These are phyloP conservation scores for Psococerastis gibbosa DNA, from an alignment of 2,888 invertebrate species.

Conservation along the genomic window DNA sequence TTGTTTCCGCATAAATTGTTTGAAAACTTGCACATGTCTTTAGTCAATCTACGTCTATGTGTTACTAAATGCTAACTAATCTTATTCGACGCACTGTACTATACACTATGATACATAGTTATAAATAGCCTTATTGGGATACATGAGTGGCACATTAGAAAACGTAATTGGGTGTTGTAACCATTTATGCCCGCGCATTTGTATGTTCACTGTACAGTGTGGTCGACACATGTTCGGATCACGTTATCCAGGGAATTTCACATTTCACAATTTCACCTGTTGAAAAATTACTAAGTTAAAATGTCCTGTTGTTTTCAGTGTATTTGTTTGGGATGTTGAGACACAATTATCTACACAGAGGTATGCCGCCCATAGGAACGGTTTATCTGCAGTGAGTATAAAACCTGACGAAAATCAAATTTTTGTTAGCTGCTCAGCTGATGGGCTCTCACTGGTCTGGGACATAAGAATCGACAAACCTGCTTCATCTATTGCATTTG, in stretches of 20 bases:
- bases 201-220: too few species aligned
- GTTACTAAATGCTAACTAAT: too few species aligned
- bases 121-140: too few species aligned
- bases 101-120: too few species aligned
- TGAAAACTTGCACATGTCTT: too few species aligned
- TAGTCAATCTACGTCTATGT: too few species aligned
- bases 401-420: conserved; percentile 29
- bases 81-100: too few species aligned
- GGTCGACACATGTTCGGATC: background rate
- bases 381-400: conserved; percentile 28
- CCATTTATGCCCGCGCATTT: too few species aligned
- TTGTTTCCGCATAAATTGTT: too few species aligned
- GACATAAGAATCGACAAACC: conserved; percentile 29
- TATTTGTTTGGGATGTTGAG: conserved; percentile 33
- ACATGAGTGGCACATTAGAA: too few species aligned
- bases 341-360: conserved; percentile 29
- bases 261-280: conserved; percentile 12
- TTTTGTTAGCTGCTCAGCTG: conserved; percentile 34
- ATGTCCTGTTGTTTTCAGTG: conserved; percentile 21
- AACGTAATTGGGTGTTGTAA: too few species aligned
- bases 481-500: conserved; percentile 20
- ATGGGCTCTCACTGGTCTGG: conserved; percentile 35
- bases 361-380: conserved; percentile 29
- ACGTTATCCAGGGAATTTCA: background rate
- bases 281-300: conserved; percentile 18